A percentile compares a stretch with the other conserved stretches of the same genome.
These are phyloP conservation scores for Sicus ferrugineus DNA, from an alignment of 2,888 invertebrate species.

Conservation along the genomic window DNA sequence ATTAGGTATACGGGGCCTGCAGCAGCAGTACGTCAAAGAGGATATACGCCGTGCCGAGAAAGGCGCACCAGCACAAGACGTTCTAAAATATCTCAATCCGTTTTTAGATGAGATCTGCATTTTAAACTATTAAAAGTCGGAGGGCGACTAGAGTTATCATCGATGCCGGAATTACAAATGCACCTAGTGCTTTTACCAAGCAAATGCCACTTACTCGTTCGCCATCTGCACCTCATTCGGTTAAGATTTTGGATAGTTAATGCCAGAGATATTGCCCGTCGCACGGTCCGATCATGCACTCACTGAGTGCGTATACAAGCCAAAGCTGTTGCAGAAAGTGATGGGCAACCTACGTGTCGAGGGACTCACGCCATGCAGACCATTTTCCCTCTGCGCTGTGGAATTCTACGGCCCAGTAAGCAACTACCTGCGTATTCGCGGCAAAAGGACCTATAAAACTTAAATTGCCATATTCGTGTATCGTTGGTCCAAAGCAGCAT, in stretches of 20 bases:
- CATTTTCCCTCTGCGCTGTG: constrained; percentile 36
- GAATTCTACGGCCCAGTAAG: constrained; percentile 35
- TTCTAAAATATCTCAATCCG: constrained; percentile 19
- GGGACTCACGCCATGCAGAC: constrained; percentile 28
- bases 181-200: constrained; percentile 1
- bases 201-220: constrained; percentile 3
- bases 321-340: constrained; percentile 38
- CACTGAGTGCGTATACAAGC: constrained; percentile 33
- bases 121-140: constrained; percentile 19
- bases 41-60: constrained; percentile 6
- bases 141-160: constrained; percentile 9
- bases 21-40: constrained; percentile 5
- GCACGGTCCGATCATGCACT: constrained; percentile 28
- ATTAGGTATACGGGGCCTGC: constrained; percentile 29
- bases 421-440: constrained; percentile 32
- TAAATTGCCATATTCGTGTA: constrained; percentile 20
- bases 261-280: constrained; percentile 34
- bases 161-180: neutral
- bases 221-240: constrained; percentile 1
- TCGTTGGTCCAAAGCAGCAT: constrained; percentile 31
- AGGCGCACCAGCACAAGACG: neutral
- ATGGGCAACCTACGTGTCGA: constrained; percentile 34
- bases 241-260: constrained; percentile 40
- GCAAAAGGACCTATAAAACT: constrained; percentile 34
- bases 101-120: too few relatives aligned